phyloP scores from a whole-genome alignment of 2,888 invertebrate species.

The Nomada hirtipes region DNA sequence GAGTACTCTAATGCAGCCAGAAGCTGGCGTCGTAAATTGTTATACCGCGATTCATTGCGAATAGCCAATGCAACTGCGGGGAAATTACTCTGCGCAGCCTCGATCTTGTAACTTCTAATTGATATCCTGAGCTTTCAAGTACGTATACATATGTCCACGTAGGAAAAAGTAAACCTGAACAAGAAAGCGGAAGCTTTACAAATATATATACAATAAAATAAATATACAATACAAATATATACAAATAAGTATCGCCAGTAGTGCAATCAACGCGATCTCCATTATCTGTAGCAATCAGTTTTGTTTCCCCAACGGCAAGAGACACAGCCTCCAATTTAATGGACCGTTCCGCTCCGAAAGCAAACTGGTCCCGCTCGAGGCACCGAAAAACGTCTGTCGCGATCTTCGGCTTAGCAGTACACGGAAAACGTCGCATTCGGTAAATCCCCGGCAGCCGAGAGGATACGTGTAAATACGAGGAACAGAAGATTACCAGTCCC shows the following conservation, averaged over 20 bases:
- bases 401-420: conserved; percentile 41
- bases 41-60: conserved; percentile 3
- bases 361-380: not conserved
- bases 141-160: too few relatives aligned
- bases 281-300: too few relatives aligned
- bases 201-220: too few relatives aligned
- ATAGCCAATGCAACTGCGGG: conserved; percentile 13
- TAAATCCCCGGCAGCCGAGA: conserved; percentile 59
- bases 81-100: conserved; percentile 7
- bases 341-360: not conserved
- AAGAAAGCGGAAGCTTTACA: too few relatives aligned
- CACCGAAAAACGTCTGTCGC: conserved; percentile 45
- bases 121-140: too few relatives aligned
- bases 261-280: too few relatives aligned
- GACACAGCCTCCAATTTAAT: not conserved
- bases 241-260: not conserved
- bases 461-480: conserved; percentile 67
- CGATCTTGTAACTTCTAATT: not conserved
- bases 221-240: not conserved
- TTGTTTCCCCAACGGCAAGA: not conserved
- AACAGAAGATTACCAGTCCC: conserved; percentile 59
- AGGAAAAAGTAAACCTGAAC: too few relatives aligned
- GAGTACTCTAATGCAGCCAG: not conserved
- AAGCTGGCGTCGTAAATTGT: conserved; percentile 9
- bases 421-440: conserved; percentile 57